These are phyloP conservation scores for Eristalis pertinax DNA, from an alignment of 2,888 invertebrate species.

Conservation along the genomic window DNA sequence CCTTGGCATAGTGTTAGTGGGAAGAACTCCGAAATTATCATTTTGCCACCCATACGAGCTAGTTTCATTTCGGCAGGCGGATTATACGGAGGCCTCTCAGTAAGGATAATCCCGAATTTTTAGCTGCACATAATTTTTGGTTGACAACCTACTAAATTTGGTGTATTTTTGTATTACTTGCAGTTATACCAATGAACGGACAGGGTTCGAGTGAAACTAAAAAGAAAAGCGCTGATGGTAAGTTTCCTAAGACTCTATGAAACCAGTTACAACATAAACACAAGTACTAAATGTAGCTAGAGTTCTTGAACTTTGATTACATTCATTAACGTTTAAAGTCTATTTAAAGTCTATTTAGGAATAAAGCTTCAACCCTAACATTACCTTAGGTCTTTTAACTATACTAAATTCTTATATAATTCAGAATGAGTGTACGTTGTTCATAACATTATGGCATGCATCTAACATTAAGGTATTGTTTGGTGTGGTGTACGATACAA, in stretches of 20 bases:
- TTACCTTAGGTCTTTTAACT: too few species aligned
- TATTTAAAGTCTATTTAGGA: too few species aligned
- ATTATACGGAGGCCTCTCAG: slow-evolving; percentile 21
- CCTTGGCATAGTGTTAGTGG: neutral
- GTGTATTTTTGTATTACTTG: slow-evolving; percentile 67
- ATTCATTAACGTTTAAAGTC: too few species aligned
- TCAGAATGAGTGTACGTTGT: too few species aligned
- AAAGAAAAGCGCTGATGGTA: slow-evolving; percentile 78
- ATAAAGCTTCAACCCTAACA: too few species aligned
- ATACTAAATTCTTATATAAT: too few species aligned
- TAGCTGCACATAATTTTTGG: neutral
- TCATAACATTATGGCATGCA: too few species aligned
- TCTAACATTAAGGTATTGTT: too few species aligned
- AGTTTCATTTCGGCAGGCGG: slow-evolving; percentile 30
- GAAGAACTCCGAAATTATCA: neutral
- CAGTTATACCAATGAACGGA: slow-evolving; percentile 81
- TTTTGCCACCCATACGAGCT: slow-evolving; percentile 15
- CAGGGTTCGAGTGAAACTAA: slow-evolving; percentile 75
- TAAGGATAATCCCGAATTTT: neutral
- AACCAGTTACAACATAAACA: too few species aligned
- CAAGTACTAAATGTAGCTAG: too few species aligned
- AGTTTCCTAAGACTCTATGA: slow-evolving; percentile 61
- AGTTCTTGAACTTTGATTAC: too few species aligned
- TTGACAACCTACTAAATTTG: neutral
- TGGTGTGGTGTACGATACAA: too few species aligned